phyloP scores from a whole-genome alignment of 2,113 vertebrate species.

The Leucopsar rothschildi region DNA sequence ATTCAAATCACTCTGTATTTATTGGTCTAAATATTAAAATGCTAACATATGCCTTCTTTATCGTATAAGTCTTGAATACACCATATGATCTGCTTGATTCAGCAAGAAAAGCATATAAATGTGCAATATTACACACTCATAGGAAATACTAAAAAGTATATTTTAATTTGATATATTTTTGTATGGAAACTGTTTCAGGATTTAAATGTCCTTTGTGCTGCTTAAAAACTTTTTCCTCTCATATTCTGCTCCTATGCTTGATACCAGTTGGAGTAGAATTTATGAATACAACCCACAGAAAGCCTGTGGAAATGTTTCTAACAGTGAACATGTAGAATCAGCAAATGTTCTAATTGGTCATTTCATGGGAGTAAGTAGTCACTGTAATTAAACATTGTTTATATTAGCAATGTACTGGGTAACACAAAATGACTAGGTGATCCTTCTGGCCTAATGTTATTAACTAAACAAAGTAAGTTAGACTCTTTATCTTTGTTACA shows the following conservation, averaged over 20 bases:
- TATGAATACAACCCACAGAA: neutral
- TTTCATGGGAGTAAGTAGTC: constrained; percentile 41
- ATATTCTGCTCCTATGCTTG: neutral
- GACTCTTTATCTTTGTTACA: constrained; percentile 32
- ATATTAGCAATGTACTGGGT: constrained; percentile 30
- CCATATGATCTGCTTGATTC: neutral
- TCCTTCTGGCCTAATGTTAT: constrained; percentile 54
- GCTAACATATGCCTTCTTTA: neutral
- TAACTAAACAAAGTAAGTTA: constrained; percentile 58
- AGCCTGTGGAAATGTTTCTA: constrained; percentile 5
- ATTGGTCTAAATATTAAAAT: constrained; percentile 42
- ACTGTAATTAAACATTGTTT: constrained; percentile 53
- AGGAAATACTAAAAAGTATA: neutral
- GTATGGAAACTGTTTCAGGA: neutral
- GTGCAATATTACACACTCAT: neutral
- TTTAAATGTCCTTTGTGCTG: neutral
- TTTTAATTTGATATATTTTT: neutral
- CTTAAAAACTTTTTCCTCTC: neutral
- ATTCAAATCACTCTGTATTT: neutral
- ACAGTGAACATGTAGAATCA: constrained; percentile 8
- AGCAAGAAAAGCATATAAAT: neutral
- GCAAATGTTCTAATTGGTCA: constrained; percentile 55
- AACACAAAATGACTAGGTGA: constrained; percentile 58
- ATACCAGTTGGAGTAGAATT: neutral
- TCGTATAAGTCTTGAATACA: neutral